Conservation (phyloP, 1,140 invertebrate genomes). For the Helicoverpa zea region DNA sequence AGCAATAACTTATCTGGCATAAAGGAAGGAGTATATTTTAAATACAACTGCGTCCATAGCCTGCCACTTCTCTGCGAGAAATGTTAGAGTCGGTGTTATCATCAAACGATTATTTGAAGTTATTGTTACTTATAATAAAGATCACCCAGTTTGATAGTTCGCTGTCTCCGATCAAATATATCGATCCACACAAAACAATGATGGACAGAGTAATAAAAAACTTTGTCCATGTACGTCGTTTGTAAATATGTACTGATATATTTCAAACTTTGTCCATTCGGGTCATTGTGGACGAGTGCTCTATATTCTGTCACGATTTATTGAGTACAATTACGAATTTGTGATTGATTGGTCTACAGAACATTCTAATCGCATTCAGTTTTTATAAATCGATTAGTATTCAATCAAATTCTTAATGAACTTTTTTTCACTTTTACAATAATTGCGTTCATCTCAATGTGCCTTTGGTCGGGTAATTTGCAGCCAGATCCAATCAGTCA, state of each 20-base stretch:
- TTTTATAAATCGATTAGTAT: not conserved
- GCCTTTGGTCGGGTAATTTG: not conserved
- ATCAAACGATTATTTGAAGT: too few relatives aligned
- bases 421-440: too few relatives aligned
- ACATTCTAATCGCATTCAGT: not conserved
- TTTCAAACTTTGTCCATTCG: not conserved
- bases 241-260: slow-evolving; percentile 9
- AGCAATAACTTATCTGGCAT: too few relatives aligned
- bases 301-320: not conserved
- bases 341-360: not conserved
- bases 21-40: too few relatives aligned
- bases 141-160: not conserved
- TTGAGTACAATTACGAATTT: not conserved
- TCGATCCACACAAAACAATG: slow-evolving; percentile 32
- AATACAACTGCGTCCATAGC: too few relatives aligned
- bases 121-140: not conserved
- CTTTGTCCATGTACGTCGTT: slow-evolving; percentile 17
- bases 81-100: too few relatives aligned
- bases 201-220: slow-evolving; percentile 31
- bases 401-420: not conserved
- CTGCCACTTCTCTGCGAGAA: too few relatives aligned
- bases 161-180: slow-evolving; percentile 1
- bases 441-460: not conserved
- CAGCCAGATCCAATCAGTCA: not conserved
- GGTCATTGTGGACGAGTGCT: not conserved